These are phyloP conservation scores for Trichogramma pretiosum DNA, from an alignment of 1,140 invertebrate genomes.

Conservation along the genomic window DNA sequence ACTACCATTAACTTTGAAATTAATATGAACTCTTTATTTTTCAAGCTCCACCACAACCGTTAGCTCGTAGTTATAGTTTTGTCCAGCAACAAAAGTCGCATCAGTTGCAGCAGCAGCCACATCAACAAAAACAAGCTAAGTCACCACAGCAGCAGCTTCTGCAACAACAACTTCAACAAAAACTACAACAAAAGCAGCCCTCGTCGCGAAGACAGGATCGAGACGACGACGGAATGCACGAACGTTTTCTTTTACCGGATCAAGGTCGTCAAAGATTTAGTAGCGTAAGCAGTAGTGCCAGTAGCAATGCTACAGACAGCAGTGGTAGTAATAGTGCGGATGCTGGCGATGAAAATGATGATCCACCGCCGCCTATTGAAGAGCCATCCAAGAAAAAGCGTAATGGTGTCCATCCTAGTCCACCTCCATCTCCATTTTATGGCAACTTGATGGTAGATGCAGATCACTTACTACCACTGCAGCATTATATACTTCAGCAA, in stretches of 20 bases:
- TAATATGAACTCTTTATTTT: no score
- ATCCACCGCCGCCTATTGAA: neutral
- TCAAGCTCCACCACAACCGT: constrained; percentile 34
- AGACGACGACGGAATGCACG: constrained; percentile 72
- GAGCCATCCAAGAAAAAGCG: constrained; percentile 37
- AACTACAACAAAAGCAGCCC: constrained; percentile 35
- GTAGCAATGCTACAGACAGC: constrained; percentile 36
- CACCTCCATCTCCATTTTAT: constrained; percentile 39
- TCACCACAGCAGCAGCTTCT: constrained; percentile 43
- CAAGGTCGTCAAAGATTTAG: constrained; percentile 33
- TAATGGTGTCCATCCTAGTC: constrained; percentile 43
- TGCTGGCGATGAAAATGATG: constrained; percentile 21
- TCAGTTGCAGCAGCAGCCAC: constrained; percentile 41
- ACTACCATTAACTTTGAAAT: no score
- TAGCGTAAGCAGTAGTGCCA: constrained; percentile 38
- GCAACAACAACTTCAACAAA: constrained; percentile 44
- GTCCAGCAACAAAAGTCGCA: constrained; percentile 56
- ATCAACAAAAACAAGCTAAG: constrained; percentile 44
- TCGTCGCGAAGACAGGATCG: constrained; percentile 42
- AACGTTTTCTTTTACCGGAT: constrained; percentile 58
- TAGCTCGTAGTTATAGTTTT: constrained; percentile 64
- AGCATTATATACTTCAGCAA: constrained; percentile 82
- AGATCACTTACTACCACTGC: constrained; percentile 68
- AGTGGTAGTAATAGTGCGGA: constrained; percentile 38
- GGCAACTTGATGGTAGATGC: constrained; percentile 37